Evolutionary conservation across 2,888 invertebrate species (phyloP), one percentile per base, ranked within the genome.

Genomic region (Aphodius sticticus): DNA sequence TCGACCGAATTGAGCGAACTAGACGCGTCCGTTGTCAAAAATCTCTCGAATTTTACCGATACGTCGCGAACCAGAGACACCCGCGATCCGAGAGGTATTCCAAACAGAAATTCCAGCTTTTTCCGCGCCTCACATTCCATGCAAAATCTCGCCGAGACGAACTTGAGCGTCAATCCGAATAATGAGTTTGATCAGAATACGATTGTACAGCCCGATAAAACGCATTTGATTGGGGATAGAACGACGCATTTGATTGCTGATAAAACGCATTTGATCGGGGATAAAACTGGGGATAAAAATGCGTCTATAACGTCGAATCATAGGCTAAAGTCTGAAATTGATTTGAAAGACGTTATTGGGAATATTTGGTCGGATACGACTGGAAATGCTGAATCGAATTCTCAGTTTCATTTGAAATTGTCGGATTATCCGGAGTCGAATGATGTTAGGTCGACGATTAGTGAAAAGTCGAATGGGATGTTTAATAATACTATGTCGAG

Each of bases 161-260:
- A 83, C 72, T 70, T 79, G 35, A 86, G 84, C 36, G 83, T 87
- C n/a, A 89, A 89, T 82, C 86, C 89, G 4, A 89, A 88, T 81
- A 89, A 89, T 82, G 89, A 89, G 84, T 89, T 89, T 83, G 89
- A 89, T 83, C 88, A 89, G 80, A 89, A 89, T 80, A 86, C 87
- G 3, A 86, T 89, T 5, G 85, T 89, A 35, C 89, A 88, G 83
- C 86, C 88, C 5, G 89, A 89, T 76, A 86, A 85, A 76, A 86
- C 86, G 37, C 84, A 86, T 79, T 82, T 88, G 72, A 84, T 89
- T 81, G 83, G 85, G 38, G 35, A 86, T 83, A 79, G 86, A 85
- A 80, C 71, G 26, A 80, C 71, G 26, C 26, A 26, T 53, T 77
- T 72, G 35, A 70, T 76, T 70, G 26, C 72, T 70, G 77, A 79